phyloP scores from a whole-genome alignment of 2,797 vertebrate genomes.

The Karalla daura region DNA sequence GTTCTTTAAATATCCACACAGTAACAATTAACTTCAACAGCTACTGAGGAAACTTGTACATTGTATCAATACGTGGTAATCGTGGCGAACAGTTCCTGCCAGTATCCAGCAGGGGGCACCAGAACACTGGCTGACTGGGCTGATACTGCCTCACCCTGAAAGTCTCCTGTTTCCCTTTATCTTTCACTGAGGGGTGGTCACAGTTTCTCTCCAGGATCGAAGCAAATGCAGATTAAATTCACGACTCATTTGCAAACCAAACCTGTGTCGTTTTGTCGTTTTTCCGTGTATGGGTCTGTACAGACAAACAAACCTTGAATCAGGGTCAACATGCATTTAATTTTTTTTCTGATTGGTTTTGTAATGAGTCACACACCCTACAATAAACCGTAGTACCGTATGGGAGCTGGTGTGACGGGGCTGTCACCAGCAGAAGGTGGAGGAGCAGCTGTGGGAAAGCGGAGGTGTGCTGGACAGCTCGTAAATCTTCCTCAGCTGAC shows the following conservation, averaged over 20 bases:
- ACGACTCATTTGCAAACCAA: neutral
- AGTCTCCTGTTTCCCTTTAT: neutral
- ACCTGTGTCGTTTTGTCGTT: neutral
- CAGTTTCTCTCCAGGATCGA: constrained; percentile 4
- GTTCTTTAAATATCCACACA: neutral
- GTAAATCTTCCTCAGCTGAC: constrained; percentile 67
- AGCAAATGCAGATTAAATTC: neutral
- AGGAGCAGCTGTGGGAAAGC: constrained; percentile 64
- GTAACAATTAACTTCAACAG: neutral
- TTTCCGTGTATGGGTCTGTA: neutral
- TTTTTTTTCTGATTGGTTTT: neutral
- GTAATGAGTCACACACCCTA: neutral
- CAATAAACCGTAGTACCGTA: constrained; percentile 1
- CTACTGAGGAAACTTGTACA: too few relatives aligned
- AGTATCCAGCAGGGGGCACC: constrained; percentile 64
- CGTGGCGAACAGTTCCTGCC: neutral
- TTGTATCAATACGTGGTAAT: neutral
- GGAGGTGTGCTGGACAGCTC: constrained; percentile 59
- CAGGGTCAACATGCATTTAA: neutral
- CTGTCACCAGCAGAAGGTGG: constrained; percentile 40
- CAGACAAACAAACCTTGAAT: neutral
- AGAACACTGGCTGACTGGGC: constrained; percentile 19
- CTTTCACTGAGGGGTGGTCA: neutral
- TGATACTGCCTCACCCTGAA: constrained; percentile 6
- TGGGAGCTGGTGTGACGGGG: neutral